Evolutionary conservation across 1,140 invertebrate genomes (phyloP).

Genomic region (Idris sp.): DNA sequence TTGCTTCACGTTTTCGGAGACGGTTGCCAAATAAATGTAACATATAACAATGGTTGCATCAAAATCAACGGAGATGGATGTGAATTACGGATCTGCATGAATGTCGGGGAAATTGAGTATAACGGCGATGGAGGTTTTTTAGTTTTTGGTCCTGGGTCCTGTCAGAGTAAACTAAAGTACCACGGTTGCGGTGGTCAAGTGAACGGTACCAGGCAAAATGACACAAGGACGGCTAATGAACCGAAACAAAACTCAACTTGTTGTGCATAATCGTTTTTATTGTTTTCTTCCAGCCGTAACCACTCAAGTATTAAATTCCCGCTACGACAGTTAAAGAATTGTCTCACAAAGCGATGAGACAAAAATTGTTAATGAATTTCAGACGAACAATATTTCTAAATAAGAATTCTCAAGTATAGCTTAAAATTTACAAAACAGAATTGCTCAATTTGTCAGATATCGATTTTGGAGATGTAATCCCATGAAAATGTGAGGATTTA

Average conservation of each 20-base stretch:
- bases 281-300: not conserved
- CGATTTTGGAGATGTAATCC: no score
- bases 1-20: slow-evolving; percentile 65
- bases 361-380: no score
- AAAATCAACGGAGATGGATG: slow-evolving; percentile 70
- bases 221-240: not conserved
- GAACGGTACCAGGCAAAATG: slow-evolving; percentile 10
- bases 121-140: slow-evolving; percentile 69
- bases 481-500: slow-evolving; percentile 1
- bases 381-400: no score
- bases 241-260: no score
- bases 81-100: slow-evolving; percentile 57
- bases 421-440: no score
- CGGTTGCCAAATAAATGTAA: slow-evolving; percentile 65
- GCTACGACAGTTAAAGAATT: no score
- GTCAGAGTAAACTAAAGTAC: slow-evolving; percentile 60
- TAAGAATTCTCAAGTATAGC: no score
- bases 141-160: slow-evolving; percentile 58
- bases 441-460: no score
- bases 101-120: slow-evolving; percentile 68
- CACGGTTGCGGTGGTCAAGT: slow-evolving; percentile 66
- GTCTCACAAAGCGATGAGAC: no score
- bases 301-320: not conserved
- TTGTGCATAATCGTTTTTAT: no score
- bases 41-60: slow-evolving; percentile 63